A percentile compares a stretch with the other conserved stretches of the same genome.
Conservation (phyloP, 2,113 vertebrate genomes). For the Larimichthys crocea region DNA sequence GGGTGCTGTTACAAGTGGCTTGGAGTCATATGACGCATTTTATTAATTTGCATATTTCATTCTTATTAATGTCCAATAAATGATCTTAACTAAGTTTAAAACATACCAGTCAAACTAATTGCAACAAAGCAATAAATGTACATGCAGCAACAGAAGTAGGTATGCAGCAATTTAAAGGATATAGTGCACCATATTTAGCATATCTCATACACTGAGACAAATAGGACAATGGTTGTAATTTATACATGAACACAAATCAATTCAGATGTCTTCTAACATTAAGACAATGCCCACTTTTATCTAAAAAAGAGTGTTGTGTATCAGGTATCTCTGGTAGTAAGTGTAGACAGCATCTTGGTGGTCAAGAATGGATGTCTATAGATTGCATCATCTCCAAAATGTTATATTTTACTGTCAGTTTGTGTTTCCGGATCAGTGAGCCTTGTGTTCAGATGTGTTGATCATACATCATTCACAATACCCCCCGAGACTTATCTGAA, state of each 20-base stretch:
- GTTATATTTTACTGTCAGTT: background rate
- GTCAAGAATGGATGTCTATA: constrained; percentile 27
- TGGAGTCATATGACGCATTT: too few species aligned
- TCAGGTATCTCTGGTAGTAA: constrained; percentile 5
- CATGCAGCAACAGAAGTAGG: background rate
- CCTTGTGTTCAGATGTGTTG: constrained; percentile 28
- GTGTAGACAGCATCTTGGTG: constrained; percentile 6
- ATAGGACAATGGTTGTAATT: constrained; percentile 7
- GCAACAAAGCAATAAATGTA: background rate
- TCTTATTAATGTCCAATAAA: too few species aligned
- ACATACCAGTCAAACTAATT: background rate
- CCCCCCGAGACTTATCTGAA: constrained; percentile 27
- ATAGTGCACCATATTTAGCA: background rate
- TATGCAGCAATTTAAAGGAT: background rate
- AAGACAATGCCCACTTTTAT: constrained; percentile 9
- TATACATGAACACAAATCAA: constrained; percentile 48
- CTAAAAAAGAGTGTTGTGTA: background rate
- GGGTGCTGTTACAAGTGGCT: too few species aligned
- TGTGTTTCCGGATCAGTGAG: constrained; percentile 8
- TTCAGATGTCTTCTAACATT: constrained; percentile 20
- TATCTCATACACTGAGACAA: background rate
- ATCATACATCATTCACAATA: constrained; percentile 45
- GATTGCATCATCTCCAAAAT: constrained; percentile 44
- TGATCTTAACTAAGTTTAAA: background rate
- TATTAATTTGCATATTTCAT: too few species aligned